Evolutionary conservation across 1,140 invertebrate species (phyloP).

Genomic region (Holcopasites calliopsidis): DNA sequence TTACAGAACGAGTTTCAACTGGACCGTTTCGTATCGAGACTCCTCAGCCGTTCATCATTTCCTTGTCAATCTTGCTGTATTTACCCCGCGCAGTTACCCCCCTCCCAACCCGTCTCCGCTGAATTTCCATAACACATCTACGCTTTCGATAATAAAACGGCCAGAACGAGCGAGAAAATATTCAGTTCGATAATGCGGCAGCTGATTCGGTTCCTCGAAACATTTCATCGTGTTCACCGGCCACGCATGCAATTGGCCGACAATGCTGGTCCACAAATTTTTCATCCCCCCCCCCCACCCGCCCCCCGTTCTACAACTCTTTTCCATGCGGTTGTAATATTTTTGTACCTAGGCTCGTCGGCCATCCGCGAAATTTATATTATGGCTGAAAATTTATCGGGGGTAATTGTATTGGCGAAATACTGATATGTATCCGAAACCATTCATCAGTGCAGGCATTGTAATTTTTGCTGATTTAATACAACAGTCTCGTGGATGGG

Average conservation of each 20-base stretch:
- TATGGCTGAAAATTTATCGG: neutral
- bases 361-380: neutral
- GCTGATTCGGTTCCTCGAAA: constrained; percentile 11
- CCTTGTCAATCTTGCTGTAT: no score
- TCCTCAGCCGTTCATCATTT: no score
- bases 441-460: no score
- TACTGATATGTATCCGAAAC: no score
- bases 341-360: neutral
- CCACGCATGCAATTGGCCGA: no score
- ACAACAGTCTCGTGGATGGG: no score
- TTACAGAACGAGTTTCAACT: no score
- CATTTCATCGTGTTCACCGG: neutral
- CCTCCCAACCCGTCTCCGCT: neutral
- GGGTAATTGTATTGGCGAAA: neutral
- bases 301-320: no score
- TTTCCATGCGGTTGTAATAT: neutral
- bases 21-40: no score
- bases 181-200: neutral
- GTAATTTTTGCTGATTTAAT: no score
- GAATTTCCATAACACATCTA: constrained; percentile 5
- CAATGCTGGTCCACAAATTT: neutral
- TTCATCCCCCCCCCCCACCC: neutral
- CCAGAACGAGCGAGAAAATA: neutral
- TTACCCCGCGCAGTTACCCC: no score
- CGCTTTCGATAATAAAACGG: neutral